Evolutionary conservation across 2,888 invertebrate genomes (phyloP).

Genomic region (Gortyna flavago): DNA sequence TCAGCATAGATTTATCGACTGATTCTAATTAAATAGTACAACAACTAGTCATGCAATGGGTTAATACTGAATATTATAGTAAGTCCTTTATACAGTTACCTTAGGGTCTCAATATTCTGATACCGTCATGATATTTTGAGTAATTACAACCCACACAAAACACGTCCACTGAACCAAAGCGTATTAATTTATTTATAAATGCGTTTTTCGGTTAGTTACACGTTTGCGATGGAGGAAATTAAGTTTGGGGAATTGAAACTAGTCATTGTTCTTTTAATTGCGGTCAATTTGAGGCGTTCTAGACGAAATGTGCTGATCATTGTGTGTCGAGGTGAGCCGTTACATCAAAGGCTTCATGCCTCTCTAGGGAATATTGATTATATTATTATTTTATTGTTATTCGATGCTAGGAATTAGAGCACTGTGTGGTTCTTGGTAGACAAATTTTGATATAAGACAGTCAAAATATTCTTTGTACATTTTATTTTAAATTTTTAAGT

Average conservation of each 20-base stretch:
- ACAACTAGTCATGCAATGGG: background rate
- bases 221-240: slow-evolving; percentile 87
- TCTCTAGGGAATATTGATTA: slow-evolving; percentile 65
- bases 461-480: background rate
- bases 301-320: slow-evolving; percentile 88
- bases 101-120: slow-evolving; percentile 18
- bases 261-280: slow-evolving; percentile 90
- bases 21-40: background rate
- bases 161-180: slow-evolving; percentile 65
- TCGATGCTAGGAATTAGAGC: slow-evolving; percentile 15
- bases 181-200: slow-evolving; percentile 75
- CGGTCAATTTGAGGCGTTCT: slow-evolving; percentile 89
- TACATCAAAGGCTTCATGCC: slow-evolving; percentile 66
- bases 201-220: slow-evolving; percentile 85
- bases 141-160: slow-evolving; percentile 62
- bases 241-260: slow-evolving; percentile 89
- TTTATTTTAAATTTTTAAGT: background rate
- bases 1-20: background rate
- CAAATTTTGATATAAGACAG: background rate
- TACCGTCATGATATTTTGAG: slow-evolving; percentile 56
- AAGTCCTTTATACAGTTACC: background rate
- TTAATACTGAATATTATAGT: background rate
- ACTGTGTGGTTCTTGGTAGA: background rate
- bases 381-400: slow-evolving; percentile 59
- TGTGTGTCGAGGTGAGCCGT: slow-evolving; percentile 74